A percentile compares a stretch with the other conserved stretches of the same genome.
These are phyloP conservation scores for Isurus oxyrinchus DNA, from an alignment of 2,113 vertebrate genomes.

Conservation along the genomic window DNA sequence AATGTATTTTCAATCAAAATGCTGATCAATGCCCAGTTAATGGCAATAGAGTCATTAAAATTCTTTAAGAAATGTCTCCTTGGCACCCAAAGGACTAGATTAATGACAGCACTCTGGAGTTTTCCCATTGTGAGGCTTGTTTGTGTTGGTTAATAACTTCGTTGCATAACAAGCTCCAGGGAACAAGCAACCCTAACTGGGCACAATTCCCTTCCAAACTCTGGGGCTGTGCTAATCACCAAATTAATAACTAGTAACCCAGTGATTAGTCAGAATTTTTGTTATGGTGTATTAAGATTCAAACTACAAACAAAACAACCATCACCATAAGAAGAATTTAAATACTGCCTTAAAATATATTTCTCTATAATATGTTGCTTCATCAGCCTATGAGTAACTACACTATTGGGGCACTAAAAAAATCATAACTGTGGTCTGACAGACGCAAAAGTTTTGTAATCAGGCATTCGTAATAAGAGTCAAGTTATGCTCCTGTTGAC, in stretches of 20 bases:
- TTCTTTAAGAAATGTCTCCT: conserved; percentile 39
- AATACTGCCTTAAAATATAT: not conserved
- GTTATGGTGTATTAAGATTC: conserved; percentile 42
- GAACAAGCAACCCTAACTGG: conserved; percentile 40
- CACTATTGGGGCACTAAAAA: not conserved
- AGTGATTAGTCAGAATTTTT: conserved; percentile 47
- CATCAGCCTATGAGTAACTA: not conserved
- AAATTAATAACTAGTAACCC: conserved; percentile 50
- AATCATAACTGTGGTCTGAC: not conserved
- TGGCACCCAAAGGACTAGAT: conserved; percentile 40
- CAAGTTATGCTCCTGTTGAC: conserved; percentile 1
- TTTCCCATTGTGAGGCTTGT: conserved; percentile 41
- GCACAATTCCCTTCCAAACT: conserved; percentile 46
- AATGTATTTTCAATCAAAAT: conserved; percentile 42
- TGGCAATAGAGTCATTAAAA: conserved; percentile 39
- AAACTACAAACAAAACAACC: conserved; percentile 42
- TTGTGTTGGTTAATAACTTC: conserved; percentile 40
- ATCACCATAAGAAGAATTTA: conserved; percentile 30
- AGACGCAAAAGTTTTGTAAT: not conserved
- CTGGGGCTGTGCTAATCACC: conserved; percentile 48
- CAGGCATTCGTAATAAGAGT: not conserved
- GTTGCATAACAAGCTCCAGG: conserved; percentile 42
- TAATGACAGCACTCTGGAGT: conserved; percentile 42
- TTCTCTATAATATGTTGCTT: not conserved
- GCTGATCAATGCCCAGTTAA: conserved; percentile 45